Conservation (phyloP, 2,888 invertebrate species). For the Neocrepidodera transversa region DNA sequence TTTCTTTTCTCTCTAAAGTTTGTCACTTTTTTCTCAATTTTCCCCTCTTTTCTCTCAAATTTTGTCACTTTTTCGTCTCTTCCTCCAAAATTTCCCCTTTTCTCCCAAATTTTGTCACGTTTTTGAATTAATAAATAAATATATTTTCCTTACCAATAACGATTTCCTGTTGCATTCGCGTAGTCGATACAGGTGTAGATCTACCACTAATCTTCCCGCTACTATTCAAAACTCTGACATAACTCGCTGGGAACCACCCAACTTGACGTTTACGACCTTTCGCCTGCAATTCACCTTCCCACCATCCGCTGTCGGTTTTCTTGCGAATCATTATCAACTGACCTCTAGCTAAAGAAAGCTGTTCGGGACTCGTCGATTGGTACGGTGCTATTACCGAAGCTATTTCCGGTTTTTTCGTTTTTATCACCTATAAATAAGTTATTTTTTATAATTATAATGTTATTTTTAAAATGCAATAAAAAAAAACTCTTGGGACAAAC, state of each 20-base stretch:
- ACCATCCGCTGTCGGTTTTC: conserved; percentile 98
- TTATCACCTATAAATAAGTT: conserved; percentile 61
- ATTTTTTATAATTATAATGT: too few species aligned
- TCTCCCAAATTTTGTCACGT: too few species aligned
- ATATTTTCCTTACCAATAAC: conserved; percentile 57
- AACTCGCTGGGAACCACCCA: conserved; percentile 99
- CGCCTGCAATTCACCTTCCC: conserved; percentile 98
- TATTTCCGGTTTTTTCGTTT: conserved; percentile 85
- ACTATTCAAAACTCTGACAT: conserved; percentile 83
- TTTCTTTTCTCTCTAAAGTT: too few species aligned
- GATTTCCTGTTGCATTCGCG: conserved; percentile 68
- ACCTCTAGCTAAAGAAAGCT: conserved; percentile 87
- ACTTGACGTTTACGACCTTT: conserved; percentile 89
- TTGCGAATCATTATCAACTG: conserved; percentile 96
- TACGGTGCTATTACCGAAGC: conserved; percentile 95
- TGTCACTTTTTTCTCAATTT: too few species aligned
- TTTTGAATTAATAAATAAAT: too few species aligned
- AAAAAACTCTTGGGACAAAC: conserved; percentile 43
- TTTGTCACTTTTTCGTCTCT: too few species aligned
- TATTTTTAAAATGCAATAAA: too few species aligned
- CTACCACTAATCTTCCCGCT: conserved; percentile 75
- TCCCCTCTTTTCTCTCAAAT: too few species aligned
- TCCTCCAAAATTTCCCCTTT: too few species aligned
- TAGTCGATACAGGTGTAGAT: conserved; percentile 76
- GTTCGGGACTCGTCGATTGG: conserved; percentile 90